Percentiles rank a stretch among this genome's conserved stretches.
These are phyloP conservation scores for Murina feae DNA, from an alignment of 2,113 vertebrate genomes.

Conservation along the genomic window DNA sequence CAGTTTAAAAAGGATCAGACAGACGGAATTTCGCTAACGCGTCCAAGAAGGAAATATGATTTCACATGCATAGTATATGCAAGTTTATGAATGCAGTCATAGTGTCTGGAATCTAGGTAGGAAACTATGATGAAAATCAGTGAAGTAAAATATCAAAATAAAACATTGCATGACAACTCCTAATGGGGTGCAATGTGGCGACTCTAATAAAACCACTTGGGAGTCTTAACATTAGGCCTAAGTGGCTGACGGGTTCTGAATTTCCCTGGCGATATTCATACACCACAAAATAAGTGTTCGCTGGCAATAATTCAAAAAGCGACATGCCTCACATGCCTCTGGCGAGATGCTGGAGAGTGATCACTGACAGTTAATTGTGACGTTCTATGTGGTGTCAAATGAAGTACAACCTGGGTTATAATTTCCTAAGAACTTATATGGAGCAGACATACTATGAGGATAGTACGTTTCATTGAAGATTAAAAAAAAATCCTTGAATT, in stretches of 20 bases:
- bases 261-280: slow-evolving; percentile 54
- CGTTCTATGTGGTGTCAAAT: slow-evolving; percentile 28
- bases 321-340: not conserved
- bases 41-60: slow-evolving; percentile 76
- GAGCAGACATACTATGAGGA: not conserved
- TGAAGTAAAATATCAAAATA: slow-evolving; percentile 75
- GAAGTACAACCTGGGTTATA: not conserved
- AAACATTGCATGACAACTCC: slow-evolving; percentile 65
- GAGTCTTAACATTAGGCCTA: slow-evolving; percentile 51
- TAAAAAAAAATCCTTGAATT: not conserved
- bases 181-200: slow-evolving; percentile 41
- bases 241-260: slow-evolving; percentile 53
- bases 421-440: not conserved
- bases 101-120: slow-evolving; percentile 72
- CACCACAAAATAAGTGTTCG: slow-evolving; percentile 21
- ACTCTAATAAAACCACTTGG: slow-evolving; percentile 67
- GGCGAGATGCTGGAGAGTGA: not conserved
- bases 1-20: slow-evolving; percentile 72
- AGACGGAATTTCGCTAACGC: slow-evolving; percentile 72
- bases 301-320: slow-evolving; percentile 52
- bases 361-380: not conserved
- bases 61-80: slow-evolving; percentile 74
- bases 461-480: not conserved
- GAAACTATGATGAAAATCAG: slow-evolving; percentile 75
- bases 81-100: slow-evolving; percentile 75